Percentiles rank a stretch among this genome's conserved stretches.
Evolutionary conservation across 2,797 vertebrate species (phyloP).

Genomic region (Coreius guichenoti): DNA sequence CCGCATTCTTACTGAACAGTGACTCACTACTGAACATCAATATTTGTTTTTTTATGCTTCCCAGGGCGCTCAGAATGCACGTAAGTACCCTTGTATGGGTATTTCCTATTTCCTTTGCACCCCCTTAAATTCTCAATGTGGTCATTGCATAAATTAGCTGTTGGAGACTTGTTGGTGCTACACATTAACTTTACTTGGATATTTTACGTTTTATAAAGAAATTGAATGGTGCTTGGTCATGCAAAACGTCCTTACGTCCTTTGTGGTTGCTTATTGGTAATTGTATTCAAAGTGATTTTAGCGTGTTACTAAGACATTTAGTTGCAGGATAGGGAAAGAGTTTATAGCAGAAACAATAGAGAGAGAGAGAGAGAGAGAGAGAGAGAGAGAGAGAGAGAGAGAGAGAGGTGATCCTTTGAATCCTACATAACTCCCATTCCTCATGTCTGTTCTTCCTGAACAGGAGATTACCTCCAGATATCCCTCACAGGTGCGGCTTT

Average conservation of each 20-base stretch:
- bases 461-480: conserved; percentile 41
- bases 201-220: neutral
- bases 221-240: neutral
- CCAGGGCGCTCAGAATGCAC: neutral
- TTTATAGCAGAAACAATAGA: neutral
- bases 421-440: conserved; percentile 43
- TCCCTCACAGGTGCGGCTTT: conserved; percentile 39
- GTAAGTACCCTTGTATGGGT: neutral
- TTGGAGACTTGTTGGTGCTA: neutral
- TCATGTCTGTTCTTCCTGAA: conserved; percentile 22
- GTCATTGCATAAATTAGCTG: neutral
- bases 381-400: conserved; percentile 8
- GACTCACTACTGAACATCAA: conserved; percentile 7
- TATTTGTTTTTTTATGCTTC: conserved; percentile 29
- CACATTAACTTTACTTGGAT: neutral
- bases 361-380: neutral
- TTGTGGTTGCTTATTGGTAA: neutral
- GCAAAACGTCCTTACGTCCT: neutral
- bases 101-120: neutral
- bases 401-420: conserved; percentile 1
- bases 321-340: neutral
- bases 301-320: neutral
- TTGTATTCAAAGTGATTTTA: neutral
- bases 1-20: conserved; percentile 7
- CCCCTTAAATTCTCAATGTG: neutral